Percentiles rank a stretch among this genome's conserved stretches.
phyloP scores from a whole-genome alignment of 2,888 invertebrate species.

The Malthinus flaveolus region DNA sequence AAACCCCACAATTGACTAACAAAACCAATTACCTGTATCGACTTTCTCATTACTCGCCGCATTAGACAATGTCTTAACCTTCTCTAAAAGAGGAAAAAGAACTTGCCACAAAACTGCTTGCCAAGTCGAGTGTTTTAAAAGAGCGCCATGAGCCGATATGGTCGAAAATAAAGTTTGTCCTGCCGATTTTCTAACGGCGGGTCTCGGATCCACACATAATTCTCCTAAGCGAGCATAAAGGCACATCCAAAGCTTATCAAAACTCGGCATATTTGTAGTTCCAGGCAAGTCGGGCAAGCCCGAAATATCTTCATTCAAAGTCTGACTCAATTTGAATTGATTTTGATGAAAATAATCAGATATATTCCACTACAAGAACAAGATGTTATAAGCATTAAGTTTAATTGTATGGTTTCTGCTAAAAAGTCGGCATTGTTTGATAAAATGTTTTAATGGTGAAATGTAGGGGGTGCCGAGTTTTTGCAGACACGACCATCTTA shows the following conservation, averaged over 20 bases:
- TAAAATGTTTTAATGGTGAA: no score
- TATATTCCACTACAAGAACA: conserved; percentile 88
- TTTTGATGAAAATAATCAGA: conserved; percentile 97
- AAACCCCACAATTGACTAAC: no score
- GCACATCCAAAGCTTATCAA: conserved; percentile 96
- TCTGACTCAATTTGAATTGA: conserved; percentile 78
- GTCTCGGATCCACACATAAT: conserved; percentile 91
- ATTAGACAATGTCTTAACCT: conserved; percentile 77
- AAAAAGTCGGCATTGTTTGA: no score
- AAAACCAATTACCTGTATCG: conserved; percentile 63
- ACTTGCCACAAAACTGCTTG: conserved; percentile 94
- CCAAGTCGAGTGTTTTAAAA: conserved; percentile 89
- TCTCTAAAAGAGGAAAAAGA: conserved; percentile 90
- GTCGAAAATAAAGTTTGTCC: conserved; percentile 98
- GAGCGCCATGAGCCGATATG: conserved; percentile 91
- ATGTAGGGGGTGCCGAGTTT: no score
- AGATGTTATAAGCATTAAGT: conserved; percentile 7
- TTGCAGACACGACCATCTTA: conserved; percentile 53
- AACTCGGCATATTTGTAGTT: conserved; percentile 81
- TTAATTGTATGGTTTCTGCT: no score
- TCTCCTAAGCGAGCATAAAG: conserved; percentile 86
- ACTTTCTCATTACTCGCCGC: conserved; percentile 79
- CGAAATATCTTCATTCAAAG: conserved; percentile 72
- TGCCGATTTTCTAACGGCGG: conserved; percentile 95
- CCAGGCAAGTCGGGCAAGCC: conserved; percentile 84